phyloP scores from a whole-genome alignment of 2,797 vertebrate genomes.

The Sebastes paucispinis region DNA sequence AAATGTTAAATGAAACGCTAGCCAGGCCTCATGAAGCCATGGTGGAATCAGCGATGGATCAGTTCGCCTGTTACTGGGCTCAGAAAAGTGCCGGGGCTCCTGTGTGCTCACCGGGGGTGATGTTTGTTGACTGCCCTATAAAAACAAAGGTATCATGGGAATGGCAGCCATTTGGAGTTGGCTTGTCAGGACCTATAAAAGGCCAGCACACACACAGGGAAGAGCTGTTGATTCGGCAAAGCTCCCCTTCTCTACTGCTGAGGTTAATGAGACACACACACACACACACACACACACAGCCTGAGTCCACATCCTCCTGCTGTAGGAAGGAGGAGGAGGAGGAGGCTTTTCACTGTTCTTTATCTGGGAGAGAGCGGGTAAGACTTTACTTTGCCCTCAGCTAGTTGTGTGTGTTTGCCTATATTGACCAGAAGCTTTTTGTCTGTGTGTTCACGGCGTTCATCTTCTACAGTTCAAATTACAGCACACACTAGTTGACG shows the following conservation, averaged over 20 bases:
- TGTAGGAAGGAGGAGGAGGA: background rate
- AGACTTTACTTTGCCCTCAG: conserved; percentile 21
- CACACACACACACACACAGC: conserved; percentile 6
- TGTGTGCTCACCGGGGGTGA: conserved; percentile 14
- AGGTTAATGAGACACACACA: conserved; percentile 48
- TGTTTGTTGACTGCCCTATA: conserved; percentile 58
- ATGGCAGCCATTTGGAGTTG: conserved; percentile 72
- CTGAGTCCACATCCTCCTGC: conserved; percentile 5
- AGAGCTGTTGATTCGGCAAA: conserved; percentile 64
- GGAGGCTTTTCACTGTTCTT: background rate
- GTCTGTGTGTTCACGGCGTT: background rate
- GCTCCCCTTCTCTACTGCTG: conserved; percentile 37
- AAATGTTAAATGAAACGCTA: background rate
- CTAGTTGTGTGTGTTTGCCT: conserved; percentile 25
- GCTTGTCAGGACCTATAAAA: conserved; percentile 73
- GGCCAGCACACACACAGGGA: conserved; percentile 58
- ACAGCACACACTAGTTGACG: background rate
- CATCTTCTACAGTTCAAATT: background rate
- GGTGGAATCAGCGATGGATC: background rate
- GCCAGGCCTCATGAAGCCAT: background rate
- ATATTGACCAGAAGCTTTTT: conserved; percentile 36
- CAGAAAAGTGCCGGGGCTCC: background rate
- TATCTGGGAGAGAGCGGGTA: conserved; percentile 3
- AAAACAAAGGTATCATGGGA: conserved; percentile 66
- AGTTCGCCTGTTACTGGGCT: background rate